These are phyloP conservation scores for Scatophagus argus DNA, from an alignment of 2,113 vertebrate genomes.

Conservation along the genomic window DNA sequence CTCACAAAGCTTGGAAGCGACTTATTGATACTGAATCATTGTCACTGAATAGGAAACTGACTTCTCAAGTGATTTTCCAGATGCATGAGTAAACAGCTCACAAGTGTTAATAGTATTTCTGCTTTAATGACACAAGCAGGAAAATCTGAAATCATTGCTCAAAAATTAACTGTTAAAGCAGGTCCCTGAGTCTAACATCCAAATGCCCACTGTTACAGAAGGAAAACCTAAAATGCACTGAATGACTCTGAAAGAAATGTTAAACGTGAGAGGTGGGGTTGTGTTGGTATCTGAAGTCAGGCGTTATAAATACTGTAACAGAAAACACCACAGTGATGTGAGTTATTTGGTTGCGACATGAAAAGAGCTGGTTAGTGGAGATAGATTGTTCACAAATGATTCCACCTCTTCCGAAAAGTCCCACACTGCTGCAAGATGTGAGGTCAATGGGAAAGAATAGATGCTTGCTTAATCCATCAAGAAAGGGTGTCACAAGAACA, in stretches of 20 bases:
- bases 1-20: neutral
- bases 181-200: neutral
- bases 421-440: slow-evolving; percentile 67
- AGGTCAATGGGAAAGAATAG: slow-evolving; percentile 66
- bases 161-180: neutral
- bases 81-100: slow-evolving; percentile 23
- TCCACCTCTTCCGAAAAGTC: slow-evolving; percentile 52
- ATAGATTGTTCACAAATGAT: slow-evolving; percentile 48
- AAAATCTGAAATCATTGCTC: neutral
- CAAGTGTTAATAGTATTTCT: slow-evolving; percentile 18
- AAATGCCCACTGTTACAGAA: neutral
- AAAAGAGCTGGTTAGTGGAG: slow-evolving; percentile 31
- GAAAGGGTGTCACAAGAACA: neutral
- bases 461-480: slow-evolving; percentile 24
- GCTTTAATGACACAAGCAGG: neutral
- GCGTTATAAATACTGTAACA: slow-evolving; percentile 31
- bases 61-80: slow-evolving; percentile 14
- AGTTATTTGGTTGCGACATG: slow-evolving; percentile 31
- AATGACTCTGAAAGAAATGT: neutral
- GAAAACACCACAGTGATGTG: slow-evolving; percentile 45
- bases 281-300: slow-evolving; percentile 7
- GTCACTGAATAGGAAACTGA: slow-evolving; percentile 24
- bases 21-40: slow-evolving; percentile 7
- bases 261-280: neutral
- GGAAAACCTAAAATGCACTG: neutral